These are phyloP conservation scores for Tryphoninae sp. DNA, from an alignment of 2,888 invertebrate species.

Conservation along the genomic window DNA sequence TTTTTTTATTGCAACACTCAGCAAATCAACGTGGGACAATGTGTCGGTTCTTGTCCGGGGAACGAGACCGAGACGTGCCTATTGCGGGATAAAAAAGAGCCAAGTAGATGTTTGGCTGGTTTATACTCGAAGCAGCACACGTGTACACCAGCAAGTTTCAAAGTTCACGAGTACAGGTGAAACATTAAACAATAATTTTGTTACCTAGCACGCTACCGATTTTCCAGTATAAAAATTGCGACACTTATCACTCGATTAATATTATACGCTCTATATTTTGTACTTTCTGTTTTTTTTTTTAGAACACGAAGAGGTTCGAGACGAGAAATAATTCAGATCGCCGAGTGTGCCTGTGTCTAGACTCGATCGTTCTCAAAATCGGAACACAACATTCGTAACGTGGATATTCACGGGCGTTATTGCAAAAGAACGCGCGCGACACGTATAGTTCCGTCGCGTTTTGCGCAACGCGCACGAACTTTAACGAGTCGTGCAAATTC, in stretches of 20 bases:
- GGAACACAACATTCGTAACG: background rate
- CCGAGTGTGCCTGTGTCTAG: slow-evolving; percentile 79
- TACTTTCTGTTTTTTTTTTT: slow-evolving; percentile 46
- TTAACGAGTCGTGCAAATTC: slow-evolving; percentile 42
- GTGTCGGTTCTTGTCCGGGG: slow-evolving; percentile 79
- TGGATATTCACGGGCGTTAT: slow-evolving; percentile 8
- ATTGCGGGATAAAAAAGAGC: slow-evolving; percentile 76
- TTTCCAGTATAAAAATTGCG: background rate
- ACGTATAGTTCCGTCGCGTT: slow-evolving; percentile 12
- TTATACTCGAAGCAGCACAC: slow-evolving; percentile 72
- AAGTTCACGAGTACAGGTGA: slow-evolving; percentile 78
- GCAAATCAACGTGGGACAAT: slow-evolving; percentile 81
- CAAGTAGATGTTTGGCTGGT: slow-evolving; percentile 76
- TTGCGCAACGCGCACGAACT: slow-evolving; percentile 33
- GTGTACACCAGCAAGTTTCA: slow-evolving; percentile 78
- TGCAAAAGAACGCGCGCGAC: slow-evolving; percentile 21
- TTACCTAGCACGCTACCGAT: background rate
- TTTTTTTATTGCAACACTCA: slow-evolving; percentile 55
- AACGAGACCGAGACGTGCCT: slow-evolving; percentile 77
- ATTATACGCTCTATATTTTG: background rate
- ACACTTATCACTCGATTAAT: no score
- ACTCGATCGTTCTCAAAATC: background rate
- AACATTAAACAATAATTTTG: background rate
- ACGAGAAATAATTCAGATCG: slow-evolving; percentile 79
- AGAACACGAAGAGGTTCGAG: slow-evolving; percentile 77